Evolutionary conservation across 2,113 vertebrate species (phyloP).

Genomic region (Gambusia holbrooki): DNA sequence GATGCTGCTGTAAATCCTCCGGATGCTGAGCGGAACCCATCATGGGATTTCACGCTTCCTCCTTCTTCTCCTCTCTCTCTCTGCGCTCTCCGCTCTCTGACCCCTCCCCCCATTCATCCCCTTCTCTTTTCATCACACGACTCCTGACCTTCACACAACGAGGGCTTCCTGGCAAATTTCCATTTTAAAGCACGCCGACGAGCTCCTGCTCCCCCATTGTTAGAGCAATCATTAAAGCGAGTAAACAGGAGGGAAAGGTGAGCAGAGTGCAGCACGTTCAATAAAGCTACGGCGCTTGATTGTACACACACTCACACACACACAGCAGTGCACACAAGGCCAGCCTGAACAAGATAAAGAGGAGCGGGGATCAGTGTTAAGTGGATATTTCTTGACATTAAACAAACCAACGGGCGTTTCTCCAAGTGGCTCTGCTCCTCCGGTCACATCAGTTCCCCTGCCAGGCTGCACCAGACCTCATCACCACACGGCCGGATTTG

Average conservation of each 20-base stretch:
- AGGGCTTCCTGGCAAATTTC: constrained; percentile 22
- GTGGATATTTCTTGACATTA: constrained; percentile 49
- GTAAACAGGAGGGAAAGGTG: constrained; percentile 68
- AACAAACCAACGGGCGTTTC: constrained; percentile 43
- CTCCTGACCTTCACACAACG: constrained; percentile 17
- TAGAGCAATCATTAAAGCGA: constrained; percentile 56
- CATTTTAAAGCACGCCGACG: constrained; percentile 28
- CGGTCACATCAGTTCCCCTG: constrained; percentile 46
- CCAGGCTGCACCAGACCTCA: constrained; percentile 3
- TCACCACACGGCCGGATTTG: not conserved
- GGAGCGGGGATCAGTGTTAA: constrained; percentile 44
- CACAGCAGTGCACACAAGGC: constrained; percentile 22
- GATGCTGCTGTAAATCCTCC: constrained; percentile 51
- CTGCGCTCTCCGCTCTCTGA: constrained; percentile 33
- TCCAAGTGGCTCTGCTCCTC: constrained; percentile 53
- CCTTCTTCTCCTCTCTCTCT: not conserved
- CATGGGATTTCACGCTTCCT: constrained; percentile 51
- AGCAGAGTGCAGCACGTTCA: constrained; percentile 55
- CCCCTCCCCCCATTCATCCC: constrained; percentile 21
- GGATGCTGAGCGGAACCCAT: constrained; percentile 52
- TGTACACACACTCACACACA: not conserved
- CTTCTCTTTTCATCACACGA: constrained; percentile 24
- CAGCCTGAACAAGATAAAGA: constrained; percentile 43
- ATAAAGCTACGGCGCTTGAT: constrained; percentile 46
- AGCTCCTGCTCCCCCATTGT: constrained; percentile 11